phyloP scores from a whole-genome alignment of 2,888 invertebrate species.

The Megaustenia siamemsis region DNA sequence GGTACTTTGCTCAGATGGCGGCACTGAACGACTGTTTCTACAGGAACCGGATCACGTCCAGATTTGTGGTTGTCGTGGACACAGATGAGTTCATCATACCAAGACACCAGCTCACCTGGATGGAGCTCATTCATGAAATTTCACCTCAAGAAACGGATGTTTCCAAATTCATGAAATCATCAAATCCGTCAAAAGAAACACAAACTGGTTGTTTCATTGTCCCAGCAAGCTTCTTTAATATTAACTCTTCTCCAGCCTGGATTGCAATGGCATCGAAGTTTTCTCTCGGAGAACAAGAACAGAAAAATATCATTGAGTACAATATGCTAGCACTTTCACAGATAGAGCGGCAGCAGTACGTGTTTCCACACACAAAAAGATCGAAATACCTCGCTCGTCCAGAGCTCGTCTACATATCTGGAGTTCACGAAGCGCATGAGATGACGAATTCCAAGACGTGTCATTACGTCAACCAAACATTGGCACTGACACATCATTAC shows the following conservation, averaged over 20 bases:
- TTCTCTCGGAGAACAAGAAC: neutral
- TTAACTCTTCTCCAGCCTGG: neutral
- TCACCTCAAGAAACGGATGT: neutral
- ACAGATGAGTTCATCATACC: conserved; percentile 41
- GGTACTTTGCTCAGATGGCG: conserved; percentile 30
- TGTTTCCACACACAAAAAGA: neutral
- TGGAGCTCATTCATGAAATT: neutral
- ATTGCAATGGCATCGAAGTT: neutral
- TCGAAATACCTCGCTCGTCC: conserved; percentile 9
- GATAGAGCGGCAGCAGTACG: neutral
- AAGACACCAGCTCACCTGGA: conserved; percentile 21
- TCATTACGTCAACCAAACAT: neutral
- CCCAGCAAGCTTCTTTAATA: neutral
- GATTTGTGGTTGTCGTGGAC: conserved; percentile 32
- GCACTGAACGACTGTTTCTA: conserved; percentile 43
- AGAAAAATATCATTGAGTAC: neutral
- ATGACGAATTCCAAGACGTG: neutral
- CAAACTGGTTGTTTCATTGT: neutral
- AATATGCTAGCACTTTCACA: neutral
- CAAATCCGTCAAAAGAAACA: neutral
- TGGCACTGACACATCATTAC: conserved; percentile 29
- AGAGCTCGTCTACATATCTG: neutral
- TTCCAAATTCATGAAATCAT: neutral
- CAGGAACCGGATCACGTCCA: conserved; percentile 21
- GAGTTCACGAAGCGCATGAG: neutral